Evolutionary conservation across 2,113 vertebrate species (phyloP).

Genomic region (Sula dactylatra): DNA sequence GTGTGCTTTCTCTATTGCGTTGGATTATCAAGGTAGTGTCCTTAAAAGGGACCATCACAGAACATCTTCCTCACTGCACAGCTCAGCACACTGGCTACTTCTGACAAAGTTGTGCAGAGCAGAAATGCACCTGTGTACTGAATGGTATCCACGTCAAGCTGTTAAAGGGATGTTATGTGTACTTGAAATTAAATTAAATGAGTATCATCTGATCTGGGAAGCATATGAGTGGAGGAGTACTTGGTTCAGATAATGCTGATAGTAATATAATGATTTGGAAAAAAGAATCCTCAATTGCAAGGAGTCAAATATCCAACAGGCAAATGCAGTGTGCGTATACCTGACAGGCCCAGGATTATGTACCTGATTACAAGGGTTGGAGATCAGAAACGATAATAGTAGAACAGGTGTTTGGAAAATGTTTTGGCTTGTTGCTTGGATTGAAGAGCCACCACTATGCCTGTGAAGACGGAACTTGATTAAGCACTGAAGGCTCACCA

Average conservation of each 20-base stretch:
- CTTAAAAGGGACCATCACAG: constrained; percentile 80
- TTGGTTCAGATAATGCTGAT: not conserved
- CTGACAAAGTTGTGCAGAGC: not conserved
- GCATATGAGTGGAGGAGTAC: not conserved
- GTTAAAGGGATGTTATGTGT: not conserved
- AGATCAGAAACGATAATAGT: not conserved
- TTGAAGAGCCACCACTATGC: not conserved
- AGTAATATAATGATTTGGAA: not conserved
- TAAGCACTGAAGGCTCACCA: not conserved
- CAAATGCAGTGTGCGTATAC: not conserved
- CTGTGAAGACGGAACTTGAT: not conserved
- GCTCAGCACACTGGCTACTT: constrained; percentile 46
- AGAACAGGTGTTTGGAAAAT: not conserved
- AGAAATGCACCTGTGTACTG: constrained; percentile 14
- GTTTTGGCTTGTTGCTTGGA: not conserved
- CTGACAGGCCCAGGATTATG: not conserved
- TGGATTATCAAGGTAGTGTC: constrained; percentile 36
- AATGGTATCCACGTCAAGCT: not conserved
- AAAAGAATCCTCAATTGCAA: not conserved
- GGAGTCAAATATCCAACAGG: constrained; percentile 44
- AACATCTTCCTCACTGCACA: constrained; percentile 67
- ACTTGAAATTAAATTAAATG: not conserved
- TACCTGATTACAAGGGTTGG: not conserved
- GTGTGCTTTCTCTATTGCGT: constrained; percentile 34
- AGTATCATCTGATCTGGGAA: constrained; percentile 6